A percentile compares a stretch with the other conserved stretches of the same genome.
phyloP scores from a whole-genome alignment of 2,888 invertebrate genomes.

The Rotaria sp. region DNA sequence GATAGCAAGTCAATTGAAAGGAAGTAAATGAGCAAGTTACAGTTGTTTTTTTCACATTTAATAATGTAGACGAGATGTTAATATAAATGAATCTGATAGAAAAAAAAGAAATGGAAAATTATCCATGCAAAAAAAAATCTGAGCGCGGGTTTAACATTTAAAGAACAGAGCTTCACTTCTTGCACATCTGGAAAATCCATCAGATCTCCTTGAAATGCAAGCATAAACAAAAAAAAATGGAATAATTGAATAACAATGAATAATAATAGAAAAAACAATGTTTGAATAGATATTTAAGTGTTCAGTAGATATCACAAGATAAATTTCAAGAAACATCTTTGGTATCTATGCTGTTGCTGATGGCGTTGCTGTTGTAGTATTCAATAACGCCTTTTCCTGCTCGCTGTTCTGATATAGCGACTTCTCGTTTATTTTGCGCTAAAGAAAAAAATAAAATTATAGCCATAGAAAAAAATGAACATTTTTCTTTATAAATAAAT shows the following conservation, averaged over 20 bases:
- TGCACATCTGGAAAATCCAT: background rate
- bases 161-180: background rate
- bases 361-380: background rate
- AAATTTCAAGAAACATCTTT: background rate
- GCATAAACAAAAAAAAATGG: background rate
- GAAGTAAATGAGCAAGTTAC: background rate
- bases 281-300: background rate
- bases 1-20: background rate
- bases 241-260: background rate
- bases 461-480: too few relatives aligned
- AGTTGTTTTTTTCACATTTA: background rate
- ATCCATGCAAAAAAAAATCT: background rate
- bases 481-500: too few relatives aligned
- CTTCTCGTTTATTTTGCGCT: background rate
- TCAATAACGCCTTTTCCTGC: background rate
- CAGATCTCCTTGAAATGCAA: background rate
- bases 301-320: background rate
- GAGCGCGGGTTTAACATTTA: background rate
- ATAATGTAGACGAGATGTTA: background rate
- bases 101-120: background rate
- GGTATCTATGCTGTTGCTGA: background rate
- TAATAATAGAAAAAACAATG: background rate
- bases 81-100: background rate
- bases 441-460: background rate
- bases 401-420: background rate